Conservation (phyloP, 2,113 vertebrate genomes). For the Gambusia holbrooki region DNA sequence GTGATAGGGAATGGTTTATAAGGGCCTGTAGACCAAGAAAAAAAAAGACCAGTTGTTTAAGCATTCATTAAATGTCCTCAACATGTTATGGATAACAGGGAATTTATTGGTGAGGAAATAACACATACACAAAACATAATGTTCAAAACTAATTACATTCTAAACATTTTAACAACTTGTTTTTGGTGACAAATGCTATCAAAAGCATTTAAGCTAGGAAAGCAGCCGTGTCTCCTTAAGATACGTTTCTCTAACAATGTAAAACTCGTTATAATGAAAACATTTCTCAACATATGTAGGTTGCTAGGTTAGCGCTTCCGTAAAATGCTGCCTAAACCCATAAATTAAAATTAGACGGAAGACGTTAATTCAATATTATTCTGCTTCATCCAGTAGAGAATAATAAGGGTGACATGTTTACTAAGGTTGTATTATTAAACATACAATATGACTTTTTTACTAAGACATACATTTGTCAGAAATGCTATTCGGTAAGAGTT, state of each 20-base stretch:
- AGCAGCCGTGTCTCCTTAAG: too few species aligned
- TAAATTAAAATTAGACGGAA: too few species aligned
- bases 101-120: neutral
- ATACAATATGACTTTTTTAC: too few species aligned
- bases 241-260: too few species aligned
- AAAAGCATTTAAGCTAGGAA: too few species aligned
- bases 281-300: too few species aligned
- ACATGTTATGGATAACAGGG: neutral
- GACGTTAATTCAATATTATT: neutral
- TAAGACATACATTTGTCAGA: neutral
- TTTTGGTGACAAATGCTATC: too few species aligned
- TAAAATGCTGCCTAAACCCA: too few species aligned
- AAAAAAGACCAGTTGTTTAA: neutral
- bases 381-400: neutral
- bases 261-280: too few species aligned
- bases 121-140: neutral
- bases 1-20: conserved; percentile 78
- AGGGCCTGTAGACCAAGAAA: conserved; percentile 74
- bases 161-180: neutral
- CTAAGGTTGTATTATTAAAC: neutral
- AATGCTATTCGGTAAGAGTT: neutral
- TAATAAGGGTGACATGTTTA: neutral
- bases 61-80: neutral
- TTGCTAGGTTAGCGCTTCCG: too few species aligned
- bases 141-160: neutral